Conservation (phyloP, 2,888 invertebrate genomes). For the Autographa gamma region DNA sequence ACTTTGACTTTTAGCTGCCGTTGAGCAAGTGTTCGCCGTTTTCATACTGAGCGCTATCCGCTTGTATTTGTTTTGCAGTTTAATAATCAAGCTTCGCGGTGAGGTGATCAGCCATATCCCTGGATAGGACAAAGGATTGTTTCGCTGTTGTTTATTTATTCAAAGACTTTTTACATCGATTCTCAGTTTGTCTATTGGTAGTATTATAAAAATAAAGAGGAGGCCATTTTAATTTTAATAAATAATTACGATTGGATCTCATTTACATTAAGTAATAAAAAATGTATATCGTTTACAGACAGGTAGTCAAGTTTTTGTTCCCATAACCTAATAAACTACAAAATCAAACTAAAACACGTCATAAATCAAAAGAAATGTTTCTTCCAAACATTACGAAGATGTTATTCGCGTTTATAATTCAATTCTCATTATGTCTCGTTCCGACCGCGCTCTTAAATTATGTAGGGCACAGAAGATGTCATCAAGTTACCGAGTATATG, state of each 20-base stretch:
- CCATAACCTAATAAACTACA: neutral
- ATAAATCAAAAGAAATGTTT: conserved; percentile 24
- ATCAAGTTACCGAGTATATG: conserved; percentile 30
- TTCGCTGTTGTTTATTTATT: neutral
- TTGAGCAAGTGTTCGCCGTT: neutral
- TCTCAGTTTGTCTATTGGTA: neutral
- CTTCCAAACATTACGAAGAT: conserved; percentile 18
- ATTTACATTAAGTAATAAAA: no score
- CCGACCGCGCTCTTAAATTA: conserved; percentile 47
- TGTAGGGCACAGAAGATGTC: conserved; percentile 36
- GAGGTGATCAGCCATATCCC: neutral
- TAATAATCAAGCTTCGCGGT: conserved; percentile 1
- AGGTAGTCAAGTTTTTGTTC: neutral
- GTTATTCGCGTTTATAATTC: conserved; percentile 45
- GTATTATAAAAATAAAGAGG: no score
- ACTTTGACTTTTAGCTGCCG: neutral
- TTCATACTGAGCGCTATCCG: neutral
- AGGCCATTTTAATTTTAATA: no score
- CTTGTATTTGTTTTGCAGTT: conserved; percentile 1
- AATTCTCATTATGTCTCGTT: conserved; percentile 36
- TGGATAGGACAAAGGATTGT: neutral
- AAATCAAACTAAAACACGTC: neutral
- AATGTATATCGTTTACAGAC: no score
- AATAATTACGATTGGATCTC: no score
- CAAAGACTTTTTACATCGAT: neutral